Evolutionary conservation across 2,113 vertebrate species (phyloP), one percentile per base, ranked within the genome.

Genomic region (Corythornis madagascariensis): DNA sequence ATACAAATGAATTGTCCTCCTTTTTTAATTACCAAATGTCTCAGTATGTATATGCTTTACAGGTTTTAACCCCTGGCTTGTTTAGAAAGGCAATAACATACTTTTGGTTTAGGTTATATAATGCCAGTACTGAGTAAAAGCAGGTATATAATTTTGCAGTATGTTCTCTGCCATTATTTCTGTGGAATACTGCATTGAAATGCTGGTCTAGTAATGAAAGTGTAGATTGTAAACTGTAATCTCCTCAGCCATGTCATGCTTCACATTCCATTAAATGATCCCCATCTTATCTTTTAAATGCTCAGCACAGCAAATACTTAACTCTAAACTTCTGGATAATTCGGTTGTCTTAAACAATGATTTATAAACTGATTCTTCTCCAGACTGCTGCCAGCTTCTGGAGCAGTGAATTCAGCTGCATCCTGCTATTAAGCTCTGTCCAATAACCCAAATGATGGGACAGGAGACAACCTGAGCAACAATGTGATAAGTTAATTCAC

Each of bases 261-360:
- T 96, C 56, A 66, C 66, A 93, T 85, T 93, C 67, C 67, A 85
- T 94, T 87, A 95, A 93, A 79, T 74, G 74, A 89, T 93, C 63
- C 12, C 24, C 8, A 4, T 60, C 53, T 86, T 90, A 82, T 83
- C 89, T 91, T 85, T 77, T 80, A 91, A 92, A 79, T 63, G 16
- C 76, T 91, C 89, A 91, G 48, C 78, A 60, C 40, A 76, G 60
- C 47, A 92, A 80, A 93, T 85, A 42, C 45, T 90, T 95, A 59
- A 72, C 35, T 89, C 42, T 78, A 42, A 95, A 92, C 56, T 94
- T 94, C 33, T 64, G 64, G 31, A 55, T 85, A 87, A 91, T 87
- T 95, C 21, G 3, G 38, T 43, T 92, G 86, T 87, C 71, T 63
- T 73, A 85, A 94, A 65, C 48, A 74, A 89, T 79, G 19, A 80